phyloP scores from a whole-genome alignment of 2,113 vertebrate species.

The Grammomys surdaster region DNA sequence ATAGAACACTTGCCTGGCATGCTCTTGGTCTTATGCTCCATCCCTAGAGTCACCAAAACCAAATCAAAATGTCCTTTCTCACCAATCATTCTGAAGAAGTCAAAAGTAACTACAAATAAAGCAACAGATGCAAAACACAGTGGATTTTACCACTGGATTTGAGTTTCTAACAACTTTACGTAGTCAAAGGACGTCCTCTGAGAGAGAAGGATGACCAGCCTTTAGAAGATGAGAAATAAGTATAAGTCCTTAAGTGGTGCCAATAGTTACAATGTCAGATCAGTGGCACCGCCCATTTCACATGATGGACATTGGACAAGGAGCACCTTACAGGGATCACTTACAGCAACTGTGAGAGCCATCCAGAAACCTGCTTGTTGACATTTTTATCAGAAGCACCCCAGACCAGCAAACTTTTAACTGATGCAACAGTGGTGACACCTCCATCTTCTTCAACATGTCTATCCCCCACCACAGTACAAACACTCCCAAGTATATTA shows the following conservation, averaged over 20 bases:
- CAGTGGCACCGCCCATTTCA: background rate
- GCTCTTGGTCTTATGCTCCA: background rate
- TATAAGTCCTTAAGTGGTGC: background rate
- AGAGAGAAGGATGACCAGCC: background rate
- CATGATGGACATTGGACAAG: background rate
- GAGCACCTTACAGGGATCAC: background rate
- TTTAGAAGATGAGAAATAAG: background rate
- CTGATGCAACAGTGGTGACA: background rate
- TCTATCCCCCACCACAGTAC: background rate
- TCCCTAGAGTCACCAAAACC: background rate
- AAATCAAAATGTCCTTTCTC: background rate
- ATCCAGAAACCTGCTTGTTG: conserved; percentile 19
- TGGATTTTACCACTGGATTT: background rate
- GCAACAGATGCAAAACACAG: background rate
- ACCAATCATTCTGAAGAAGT: background rate
- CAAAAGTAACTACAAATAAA: conserved; percentile 28
- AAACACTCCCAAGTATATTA: background rate
- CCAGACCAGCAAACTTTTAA: background rate
- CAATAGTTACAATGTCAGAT: background rate
- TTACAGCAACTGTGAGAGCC: conserved; percentile 2
- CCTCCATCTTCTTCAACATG: background rate
- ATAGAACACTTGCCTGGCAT: background rate
- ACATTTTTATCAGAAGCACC: conserved; percentile 32
- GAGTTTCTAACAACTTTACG: background rate
- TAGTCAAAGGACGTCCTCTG: conserved; percentile 12